Conservation (phyloP, 2,888 invertebrate genomes). For the Ptychoptera contaminata region DNA sequence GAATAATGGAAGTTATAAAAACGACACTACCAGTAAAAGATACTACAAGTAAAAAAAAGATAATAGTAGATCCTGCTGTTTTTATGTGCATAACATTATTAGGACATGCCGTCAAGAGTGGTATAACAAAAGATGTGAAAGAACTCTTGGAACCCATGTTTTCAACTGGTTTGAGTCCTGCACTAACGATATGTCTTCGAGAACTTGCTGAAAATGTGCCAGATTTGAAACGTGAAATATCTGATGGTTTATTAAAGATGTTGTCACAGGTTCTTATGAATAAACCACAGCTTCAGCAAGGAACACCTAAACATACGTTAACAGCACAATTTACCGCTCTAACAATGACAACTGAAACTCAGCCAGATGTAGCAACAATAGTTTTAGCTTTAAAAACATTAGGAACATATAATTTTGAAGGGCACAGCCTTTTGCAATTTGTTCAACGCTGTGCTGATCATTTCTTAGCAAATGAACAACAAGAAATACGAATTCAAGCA, state of each 20-base stretch:
- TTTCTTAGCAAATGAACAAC: slow-evolving; percentile 78
- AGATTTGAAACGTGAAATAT: slow-evolving; percentile 73
- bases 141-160: slow-evolving; percentile 85
- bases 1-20: slow-evolving; percentile 73
- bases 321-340: slow-evolving; percentile 27
- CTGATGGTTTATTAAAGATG: slow-evolving; percentile 83
- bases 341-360: slow-evolving; percentile 34
- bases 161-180: slow-evolving; percentile 76
- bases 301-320: slow-evolving; percentile 47
- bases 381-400: slow-evolving; percentile 86
- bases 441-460: slow-evolving; percentile 84
- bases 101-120: slow-evolving; percentile 69
- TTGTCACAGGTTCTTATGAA: slow-evolving; percentile 82
- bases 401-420: slow-evolving; percentile 82
- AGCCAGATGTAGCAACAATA: slow-evolving; percentile 61
- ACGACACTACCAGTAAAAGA: slow-evolving; percentile 63
- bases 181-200: slow-evolving; percentile 77
- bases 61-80: slow-evolving; percentile 68
- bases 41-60: slow-evolving; percentile 56
- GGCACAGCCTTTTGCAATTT: slow-evolving; percentile 80
- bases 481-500: slow-evolving; percentile 83
- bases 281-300: slow-evolving; percentile 49
- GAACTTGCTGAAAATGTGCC: slow-evolving; percentile 84
- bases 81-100: slow-evolving; percentile 88
- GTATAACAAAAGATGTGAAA: slow-evolving; percentile 60